phyloP scores from a whole-genome alignment of 1,140 invertebrate genomes.

The Acyrthosiphon pisum region DNA sequence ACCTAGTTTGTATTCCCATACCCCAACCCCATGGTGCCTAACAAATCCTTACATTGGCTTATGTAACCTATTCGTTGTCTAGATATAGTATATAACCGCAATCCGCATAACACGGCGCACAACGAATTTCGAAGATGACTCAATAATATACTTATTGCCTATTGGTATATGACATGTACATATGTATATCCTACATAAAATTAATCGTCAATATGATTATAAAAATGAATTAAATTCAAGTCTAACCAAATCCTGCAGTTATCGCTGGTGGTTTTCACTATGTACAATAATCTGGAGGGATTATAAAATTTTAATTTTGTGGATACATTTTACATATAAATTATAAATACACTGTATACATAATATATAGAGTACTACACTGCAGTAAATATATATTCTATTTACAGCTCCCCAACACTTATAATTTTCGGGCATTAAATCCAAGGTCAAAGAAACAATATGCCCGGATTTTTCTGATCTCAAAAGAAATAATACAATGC shows the following conservation, averaged over 20 bases:
- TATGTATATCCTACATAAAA: neutral
- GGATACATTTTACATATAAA: neutral
- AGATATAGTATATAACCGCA: no score
- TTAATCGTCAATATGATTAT: neutral
- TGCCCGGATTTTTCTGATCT: neutral
- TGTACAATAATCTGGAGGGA: neutral
- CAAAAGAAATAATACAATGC: neutral
- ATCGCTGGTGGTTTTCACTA: neutral
- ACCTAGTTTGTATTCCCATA: no score
- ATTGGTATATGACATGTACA: no score
- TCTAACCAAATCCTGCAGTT: neutral
- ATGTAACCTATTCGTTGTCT: no score
- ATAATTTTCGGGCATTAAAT: neutral
- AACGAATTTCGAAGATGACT: no score
- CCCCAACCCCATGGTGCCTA: no score
- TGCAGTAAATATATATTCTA: neutral
- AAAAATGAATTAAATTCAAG: neutral
- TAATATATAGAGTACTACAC: neutral
- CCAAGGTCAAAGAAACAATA: neutral
- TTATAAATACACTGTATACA: neutral
- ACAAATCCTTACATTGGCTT: no score
- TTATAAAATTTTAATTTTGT: neutral
- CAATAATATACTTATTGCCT: no score
- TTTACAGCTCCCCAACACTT: neutral
- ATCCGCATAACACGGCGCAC: no score